Base-by-base conservation (phyloP, 2,113 vertebrate species). In the Triplophysa dalaica region DNA sequence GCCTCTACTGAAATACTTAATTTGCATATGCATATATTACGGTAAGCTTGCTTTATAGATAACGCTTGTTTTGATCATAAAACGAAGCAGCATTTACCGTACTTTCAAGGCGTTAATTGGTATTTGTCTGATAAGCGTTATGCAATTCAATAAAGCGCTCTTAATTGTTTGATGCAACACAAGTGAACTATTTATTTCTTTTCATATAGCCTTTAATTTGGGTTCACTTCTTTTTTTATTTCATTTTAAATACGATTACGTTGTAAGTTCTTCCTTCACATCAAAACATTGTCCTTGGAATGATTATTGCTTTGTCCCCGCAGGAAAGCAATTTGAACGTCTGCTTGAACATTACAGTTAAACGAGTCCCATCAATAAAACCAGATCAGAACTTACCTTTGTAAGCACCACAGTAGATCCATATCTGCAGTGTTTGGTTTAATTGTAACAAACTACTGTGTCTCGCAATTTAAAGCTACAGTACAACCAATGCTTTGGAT, bases 221-320 rank as follows among this genome's bases (percentile, higher is more conserved):
- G 26, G 54, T 41, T 75, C 22, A 3, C 24, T 66, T 81, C 22
- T 13, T 1, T 61, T 24, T 33, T 80, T 81, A 26, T 72, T 78
- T 77, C 21, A 43, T 82, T 87, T 88, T 86, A 78, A 78, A 79
- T 87, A 75, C 81, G 87, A 90, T 90, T 86, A 82, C 77, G 77
- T 77, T 67, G 77, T 87, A 83, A 82, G 33, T 8, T 21, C 64
- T 89, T 84, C 85, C 81, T 56, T 77, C n/a, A 21, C 82, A 88
- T 86, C 50, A 80, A 83, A 86, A 79, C 79, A 82, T 79, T 81
- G 77, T 85, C 75, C 78, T 86, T 41, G 68, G 19, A 65, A 52
- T 75, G 83, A 87, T 89, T 83, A 87, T 81, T 81, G 45, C 60
- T 87, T 85, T 75, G 69, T 83, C 26, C 56, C 67, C 41, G 69